Base-by-base conservation (phyloP, 2,888 invertebrate species). In the Rotaria sp. region DNA sequence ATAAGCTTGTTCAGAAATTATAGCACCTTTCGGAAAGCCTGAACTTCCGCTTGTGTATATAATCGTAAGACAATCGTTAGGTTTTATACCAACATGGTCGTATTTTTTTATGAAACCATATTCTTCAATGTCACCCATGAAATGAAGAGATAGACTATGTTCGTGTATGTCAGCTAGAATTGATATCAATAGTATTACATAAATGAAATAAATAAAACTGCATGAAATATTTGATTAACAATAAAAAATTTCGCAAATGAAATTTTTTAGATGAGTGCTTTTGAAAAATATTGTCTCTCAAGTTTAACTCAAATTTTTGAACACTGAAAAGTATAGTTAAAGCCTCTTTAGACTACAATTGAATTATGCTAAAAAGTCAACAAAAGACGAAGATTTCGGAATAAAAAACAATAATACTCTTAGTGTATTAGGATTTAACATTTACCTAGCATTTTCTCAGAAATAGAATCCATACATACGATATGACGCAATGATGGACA, bases 11-110 rank as follows among this genome's bases (percentile, higher is more conserved):
- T 80, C 75, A 45, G 75, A 45, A n/a, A 80, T 45, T 2, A 80
- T 80, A 45, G 75, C 41, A 80, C 75, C 45, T 45, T 80, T 80
- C 1, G 75, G 75, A 45, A 80, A 45, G 21, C 75, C 75, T 2
- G 75, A 45, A 80, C 75, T 80, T 24, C 75, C 75, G 15, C 75
- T 80, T 26, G 75, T 80, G 7, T 41, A 45, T 45, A 80, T 80
- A 80, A 80, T 45, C 13, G 75, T 80, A 10, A 80, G 45, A 41
- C 38, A 45, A 26, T 80, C 75, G 13, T 21, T 15, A 80, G 38
- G 41, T 41, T 80, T 13, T 4, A n/a, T 45, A 45, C 4, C 45
- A 8, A 67, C 35, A 67, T 8, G 35, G 3, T 30, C 67, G 7
- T 67, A 67, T 67, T 35, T 11, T 67, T 30, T 67, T 13, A 18